Base-by-base conservation (phyloP, 2,888 invertebrate species). In the Fragum fragum region DNA sequence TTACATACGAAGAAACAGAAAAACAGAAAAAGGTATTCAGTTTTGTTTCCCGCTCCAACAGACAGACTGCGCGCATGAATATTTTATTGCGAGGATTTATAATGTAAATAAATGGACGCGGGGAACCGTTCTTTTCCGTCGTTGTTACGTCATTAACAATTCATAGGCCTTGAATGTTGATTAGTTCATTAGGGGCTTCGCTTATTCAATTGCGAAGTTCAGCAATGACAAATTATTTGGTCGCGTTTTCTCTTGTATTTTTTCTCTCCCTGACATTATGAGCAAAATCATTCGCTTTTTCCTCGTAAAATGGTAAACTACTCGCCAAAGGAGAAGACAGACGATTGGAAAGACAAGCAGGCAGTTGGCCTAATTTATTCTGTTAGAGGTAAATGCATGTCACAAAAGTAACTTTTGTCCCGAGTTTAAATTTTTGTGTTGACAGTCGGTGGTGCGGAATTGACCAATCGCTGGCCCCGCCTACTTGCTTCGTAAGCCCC, bases 141-240 rank as follows among this genome's bases (percentile, higher is more conserved):
- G 73, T 52, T 68, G 75, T 79, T 75, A 74, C 76, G 47, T 68
- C 76, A 81, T 81, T 77, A 76, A 77, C 39, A 32, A 81, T 81
- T 73, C 47, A 81, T 74, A 21, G 26, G 32, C 53, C 69, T 74
- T 75, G 82, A 82, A 82, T 82, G 79, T 63, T 76, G 69, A 82
- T 82, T 82, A 70, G 77, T 79, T 76, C 82, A 79, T 82, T 82
- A 82, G 42, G 36, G 66, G 42, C 47, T 47, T 11, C 29, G 61
- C 26, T 61, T 61, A 61, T 61, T 61, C 61, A 61, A 61, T 61
- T 61, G 61, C 9, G 26, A 21, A 61, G 26, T 61, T 23, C 61
- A 32, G 23, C 18, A 14, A 61, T 61, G 61, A 61, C 61, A n/a
- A 61, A 61, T 61, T 61, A 61, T 32, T 23, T 32, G n/a, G 61